Percentiles rank a stretch among this genome's conserved stretches.
Conservation (phyloP, 2,113 vertebrate genomes). For the Progne subis region DNA sequence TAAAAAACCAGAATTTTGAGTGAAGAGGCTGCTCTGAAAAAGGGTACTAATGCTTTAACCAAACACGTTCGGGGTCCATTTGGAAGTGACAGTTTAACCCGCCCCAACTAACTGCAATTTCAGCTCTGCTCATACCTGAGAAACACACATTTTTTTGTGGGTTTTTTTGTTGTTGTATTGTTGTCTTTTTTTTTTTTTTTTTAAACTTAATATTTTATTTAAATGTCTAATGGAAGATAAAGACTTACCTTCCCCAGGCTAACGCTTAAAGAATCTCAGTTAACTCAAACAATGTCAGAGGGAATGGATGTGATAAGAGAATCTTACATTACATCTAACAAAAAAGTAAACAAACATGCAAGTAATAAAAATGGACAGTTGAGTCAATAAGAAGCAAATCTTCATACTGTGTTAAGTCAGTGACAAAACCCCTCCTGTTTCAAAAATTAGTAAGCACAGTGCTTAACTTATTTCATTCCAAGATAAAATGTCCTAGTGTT, state of each 20-base stretch:
- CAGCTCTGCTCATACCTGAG: constrained; percentile 85
- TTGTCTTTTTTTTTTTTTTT: constrained; percentile 40
- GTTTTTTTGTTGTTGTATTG: not conserved
- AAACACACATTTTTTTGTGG: constrained; percentile 81
- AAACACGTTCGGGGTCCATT: constrained; percentile 35
- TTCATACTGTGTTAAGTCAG: constrained; percentile 97
- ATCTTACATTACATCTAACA: constrained; percentile 90
- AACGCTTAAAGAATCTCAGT: constrained; percentile 92
- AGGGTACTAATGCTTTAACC: constrained; percentile 71
- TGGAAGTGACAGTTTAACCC: constrained; percentile 46
- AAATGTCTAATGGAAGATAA: constrained; percentile 91
- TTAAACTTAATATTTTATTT: constrained; percentile 75
- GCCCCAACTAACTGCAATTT: constrained; percentile 47
- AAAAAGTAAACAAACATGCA: constrained; percentile 92
- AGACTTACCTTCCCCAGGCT: constrained; percentile 98
- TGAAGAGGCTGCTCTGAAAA: constrained; percentile 52
- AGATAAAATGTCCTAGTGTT: constrained; percentile 43
- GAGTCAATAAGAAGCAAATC: constrained; percentile 88
- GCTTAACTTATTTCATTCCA: constrained; percentile 49
- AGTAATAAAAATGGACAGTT: constrained; percentile 89
- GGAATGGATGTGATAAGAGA: constrained; percentile 90
- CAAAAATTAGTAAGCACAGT: constrained; percentile 33
- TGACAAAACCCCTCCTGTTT: constrained; percentile 47
- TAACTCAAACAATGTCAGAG: constrained; percentile 90
- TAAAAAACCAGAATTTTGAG: not conserved